Evolutionary conservation across 2,888 invertebrate species (phyloP).

Genomic region (Phanerotoma sp.): DNA sequence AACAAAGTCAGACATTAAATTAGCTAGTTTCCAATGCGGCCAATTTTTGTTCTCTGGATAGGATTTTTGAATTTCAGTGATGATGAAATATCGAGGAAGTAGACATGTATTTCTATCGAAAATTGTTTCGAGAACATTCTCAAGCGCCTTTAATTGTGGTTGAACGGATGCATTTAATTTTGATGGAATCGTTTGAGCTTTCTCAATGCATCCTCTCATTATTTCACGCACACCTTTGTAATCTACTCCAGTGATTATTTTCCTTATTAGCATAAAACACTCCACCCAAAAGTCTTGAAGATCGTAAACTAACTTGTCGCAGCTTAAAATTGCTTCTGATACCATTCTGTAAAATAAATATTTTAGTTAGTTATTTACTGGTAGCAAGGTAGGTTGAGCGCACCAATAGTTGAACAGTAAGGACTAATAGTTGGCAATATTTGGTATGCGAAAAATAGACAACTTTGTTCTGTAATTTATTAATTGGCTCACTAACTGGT

Average conservation of each 20-base stretch:
- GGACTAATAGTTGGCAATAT: too few relatives aligned
- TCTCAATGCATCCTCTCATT: constrained; percentile 90
- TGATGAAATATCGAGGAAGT: constrained; percentile 91
- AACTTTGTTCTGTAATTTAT: too few relatives aligned
- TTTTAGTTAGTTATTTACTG: too few relatives aligned
- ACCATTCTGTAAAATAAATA: constrained; percentile 64
- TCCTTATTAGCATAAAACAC: constrained; percentile 79
- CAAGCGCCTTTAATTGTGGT: constrained; percentile 78
- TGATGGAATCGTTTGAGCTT: constrained; percentile 78
- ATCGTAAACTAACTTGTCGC: constrained; percentile 78
- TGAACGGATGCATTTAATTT: constrained; percentile 77
- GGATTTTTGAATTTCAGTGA: constrained; percentile 91
- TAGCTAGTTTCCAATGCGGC: constrained; percentile 93
- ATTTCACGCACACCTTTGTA: constrained; percentile 94
- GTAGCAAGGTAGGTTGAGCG: too few relatives aligned
- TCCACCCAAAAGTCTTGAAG: constrained; percentile 89
- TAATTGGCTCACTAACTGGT: too few relatives aligned
- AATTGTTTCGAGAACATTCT: constrained; percentile 82
- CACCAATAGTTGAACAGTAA: too few relatives aligned
- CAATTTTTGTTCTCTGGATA: constrained; percentile 77
- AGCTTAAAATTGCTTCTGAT: constrained; percentile 82
- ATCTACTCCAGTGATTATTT: constrained; percentile 87
- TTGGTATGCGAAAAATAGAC: too few relatives aligned
- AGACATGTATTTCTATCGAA: constrained; percentile 91
- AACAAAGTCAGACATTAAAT: constrained; percentile 82